Conservation (phyloP, 2,113 vertebrate genomes). For the Miniopterus natalensis region DNA sequence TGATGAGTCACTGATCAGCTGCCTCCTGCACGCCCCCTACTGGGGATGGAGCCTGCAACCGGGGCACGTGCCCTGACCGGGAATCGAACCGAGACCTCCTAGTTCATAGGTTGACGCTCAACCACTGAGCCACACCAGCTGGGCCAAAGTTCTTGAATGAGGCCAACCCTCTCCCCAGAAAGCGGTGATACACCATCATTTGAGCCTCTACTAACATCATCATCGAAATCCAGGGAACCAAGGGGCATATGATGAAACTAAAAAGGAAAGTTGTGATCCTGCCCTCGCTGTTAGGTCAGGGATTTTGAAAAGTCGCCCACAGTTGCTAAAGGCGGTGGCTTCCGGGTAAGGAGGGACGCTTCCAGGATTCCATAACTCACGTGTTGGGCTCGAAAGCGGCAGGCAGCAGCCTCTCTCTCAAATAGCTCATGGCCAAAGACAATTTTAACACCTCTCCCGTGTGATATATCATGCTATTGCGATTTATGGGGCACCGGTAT, state of each 20-base stretch:
- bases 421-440: constrained; percentile 61
- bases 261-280: neutral
- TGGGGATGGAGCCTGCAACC: too few relatives aligned
- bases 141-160: neutral
- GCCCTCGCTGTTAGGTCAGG: neutral
- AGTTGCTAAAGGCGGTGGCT: neutral
- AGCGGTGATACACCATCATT: neutral
- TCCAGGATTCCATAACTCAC: neutral
- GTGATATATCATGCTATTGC: neutral
- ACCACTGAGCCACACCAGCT: too few relatives aligned
- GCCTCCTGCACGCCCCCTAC: too few relatives aligned
- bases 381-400: neutral
- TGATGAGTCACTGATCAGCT: too few relatives aligned
- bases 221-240: neutral
- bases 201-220: neutral
- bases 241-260: neutral
- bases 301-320: neutral
- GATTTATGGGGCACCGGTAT: constrained; percentile 38
- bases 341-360: neutral
- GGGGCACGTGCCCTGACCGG: too few relatives aligned
- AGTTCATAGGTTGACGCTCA: too few relatives aligned
- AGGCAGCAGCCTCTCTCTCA: constrained; percentile 33
- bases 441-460: constrained; percentile 46
- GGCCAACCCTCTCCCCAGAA: constrained; percentile 20
- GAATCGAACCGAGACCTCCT: too few relatives aligned